phyloP scores from a whole-genome alignment of 2,888 invertebrate species.

The Danaus chrysippus region DNA sequence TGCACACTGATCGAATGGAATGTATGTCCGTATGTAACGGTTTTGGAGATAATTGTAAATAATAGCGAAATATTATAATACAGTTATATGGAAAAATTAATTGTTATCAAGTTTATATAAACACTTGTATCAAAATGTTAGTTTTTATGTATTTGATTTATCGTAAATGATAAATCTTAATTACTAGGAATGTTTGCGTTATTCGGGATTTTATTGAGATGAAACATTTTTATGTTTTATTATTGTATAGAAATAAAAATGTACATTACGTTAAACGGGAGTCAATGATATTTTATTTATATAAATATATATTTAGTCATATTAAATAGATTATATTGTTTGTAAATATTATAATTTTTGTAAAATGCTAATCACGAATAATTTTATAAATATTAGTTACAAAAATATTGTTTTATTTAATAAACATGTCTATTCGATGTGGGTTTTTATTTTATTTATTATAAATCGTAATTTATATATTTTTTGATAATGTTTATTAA shows the following conservation, averaged over 20 bases:
- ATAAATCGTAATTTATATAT: neutral
- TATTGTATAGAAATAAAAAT: constrained; percentile 32
- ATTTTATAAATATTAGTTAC: constrained; percentile 77
- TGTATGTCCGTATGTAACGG: constrained; percentile 47
- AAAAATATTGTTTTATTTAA: constrained; percentile 70
- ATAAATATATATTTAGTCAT: constrained; percentile 66
- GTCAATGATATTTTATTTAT: constrained; percentile 77
- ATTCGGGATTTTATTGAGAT: too few species aligned
- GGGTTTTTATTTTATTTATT: constrained; percentile 2
- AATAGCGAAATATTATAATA: constrained; percentile 36
- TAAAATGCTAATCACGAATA: constrained; percentile 78
- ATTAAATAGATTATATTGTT: constrained; percentile 69
- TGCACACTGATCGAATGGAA: constrained; percentile 42
- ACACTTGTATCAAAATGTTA: too few species aligned
- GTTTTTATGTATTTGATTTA: too few species aligned
- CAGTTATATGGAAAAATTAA: too few species aligned
- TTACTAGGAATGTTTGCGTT: too few species aligned
- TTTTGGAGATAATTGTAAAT: constrained; percentile 68
- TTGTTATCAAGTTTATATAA: too few species aligned
- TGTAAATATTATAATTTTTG: constrained; percentile 76
- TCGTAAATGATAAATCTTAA: too few species aligned
- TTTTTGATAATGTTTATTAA: too few species aligned
- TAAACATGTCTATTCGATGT: constrained; percentile 20
- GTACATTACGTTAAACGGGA: constrained; percentile 71
- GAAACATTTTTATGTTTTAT: constrained; percentile 8